Conservation (phyloP, 2,113 vertebrate species). For the Siniperca chuatsi region DNA sequence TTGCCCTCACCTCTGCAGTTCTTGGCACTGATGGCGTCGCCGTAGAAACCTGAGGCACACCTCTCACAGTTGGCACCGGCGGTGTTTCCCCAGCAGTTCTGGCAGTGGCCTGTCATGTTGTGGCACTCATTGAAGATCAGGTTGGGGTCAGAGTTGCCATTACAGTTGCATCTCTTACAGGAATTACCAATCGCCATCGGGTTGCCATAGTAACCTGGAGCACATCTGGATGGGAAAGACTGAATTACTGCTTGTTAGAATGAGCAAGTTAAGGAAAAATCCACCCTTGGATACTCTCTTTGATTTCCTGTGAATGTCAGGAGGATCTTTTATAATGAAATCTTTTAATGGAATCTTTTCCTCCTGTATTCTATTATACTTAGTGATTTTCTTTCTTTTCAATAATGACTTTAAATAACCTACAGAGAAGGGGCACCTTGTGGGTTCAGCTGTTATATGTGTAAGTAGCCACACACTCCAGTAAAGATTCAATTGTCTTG, state of each 20-base stretch:
- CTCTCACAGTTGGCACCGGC: constrained; percentile 90
- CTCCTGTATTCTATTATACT: neutral
- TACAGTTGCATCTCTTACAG: constrained; percentile 96
- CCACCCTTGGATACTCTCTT: neutral
- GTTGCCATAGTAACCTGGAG: constrained; percentile 97
- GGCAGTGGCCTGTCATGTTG: constrained; percentile 93
- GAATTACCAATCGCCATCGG: constrained; percentile 88
- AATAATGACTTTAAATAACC: too few relatives aligned
- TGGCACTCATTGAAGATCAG: constrained; percentile 96
- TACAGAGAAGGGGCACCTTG: neutral
- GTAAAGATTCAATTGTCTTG: neutral
- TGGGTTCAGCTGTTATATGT: neutral
- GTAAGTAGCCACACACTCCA: neutral
- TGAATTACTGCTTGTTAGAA: neutral
- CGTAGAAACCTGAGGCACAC: constrained; percentile 92
- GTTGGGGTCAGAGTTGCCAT: constrained; percentile 96
- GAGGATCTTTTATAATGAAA: neutral
- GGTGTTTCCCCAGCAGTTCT: constrained; percentile 92
- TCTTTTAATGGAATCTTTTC: neutral
- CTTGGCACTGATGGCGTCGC: constrained; percentile 91
- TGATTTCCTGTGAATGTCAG: neutral
- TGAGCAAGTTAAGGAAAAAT: neutral
- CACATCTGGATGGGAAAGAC: constrained; percentile 85
- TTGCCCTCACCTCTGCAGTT: constrained; percentile 90
- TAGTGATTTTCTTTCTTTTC: neutral